These are phyloP conservation scores for Euplexia lucipara DNA, from an alignment of 2,888 invertebrate species.

Conservation along the genomic window DNA sequence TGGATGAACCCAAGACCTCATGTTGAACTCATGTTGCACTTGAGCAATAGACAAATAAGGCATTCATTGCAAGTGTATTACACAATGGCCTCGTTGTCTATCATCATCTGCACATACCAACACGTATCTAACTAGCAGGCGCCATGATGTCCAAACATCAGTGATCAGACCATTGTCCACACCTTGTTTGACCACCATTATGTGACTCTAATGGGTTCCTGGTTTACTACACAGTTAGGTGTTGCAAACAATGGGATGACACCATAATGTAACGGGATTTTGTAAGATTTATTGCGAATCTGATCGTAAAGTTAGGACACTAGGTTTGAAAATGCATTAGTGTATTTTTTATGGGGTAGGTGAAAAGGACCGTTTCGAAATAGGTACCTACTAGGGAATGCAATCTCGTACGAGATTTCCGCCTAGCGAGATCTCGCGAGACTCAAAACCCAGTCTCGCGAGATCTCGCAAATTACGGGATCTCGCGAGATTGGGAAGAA, in stretches of 20 bases:
- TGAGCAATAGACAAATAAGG: too few relatives aligned
- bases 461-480: too few relatives aligned
- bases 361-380: background rate
- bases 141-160: conserved; percentile 38
- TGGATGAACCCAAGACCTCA: too few relatives aligned
- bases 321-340: conserved; percentile 1
- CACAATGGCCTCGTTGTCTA: too few relatives aligned
- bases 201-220: conserved; percentile 68
- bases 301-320: background rate
- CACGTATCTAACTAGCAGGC: background rate
- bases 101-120: background rate
- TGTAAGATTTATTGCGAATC: conserved; percentile 30
- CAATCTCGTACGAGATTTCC: too few relatives aligned
- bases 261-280: conserved; percentile 29
- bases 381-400: too few relatives aligned
- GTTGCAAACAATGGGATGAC: conserved; percentile 38
- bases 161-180: conserved; percentile 58
- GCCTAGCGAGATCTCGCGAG: too few relatives aligned
- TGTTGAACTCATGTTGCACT: too few relatives aligned
- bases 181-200: conserved; percentile 60
- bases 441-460: too few relatives aligned
- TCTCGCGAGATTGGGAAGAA: too few relatives aligned
- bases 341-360: background rate
- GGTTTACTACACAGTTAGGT: conserved; percentile 51
- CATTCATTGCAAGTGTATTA: too few relatives aligned